Evolutionary conservation across 2,113 vertebrate species (phyloP), one percentile per base, ranked within the genome.

Genomic region (Lepus timidus): DNA sequence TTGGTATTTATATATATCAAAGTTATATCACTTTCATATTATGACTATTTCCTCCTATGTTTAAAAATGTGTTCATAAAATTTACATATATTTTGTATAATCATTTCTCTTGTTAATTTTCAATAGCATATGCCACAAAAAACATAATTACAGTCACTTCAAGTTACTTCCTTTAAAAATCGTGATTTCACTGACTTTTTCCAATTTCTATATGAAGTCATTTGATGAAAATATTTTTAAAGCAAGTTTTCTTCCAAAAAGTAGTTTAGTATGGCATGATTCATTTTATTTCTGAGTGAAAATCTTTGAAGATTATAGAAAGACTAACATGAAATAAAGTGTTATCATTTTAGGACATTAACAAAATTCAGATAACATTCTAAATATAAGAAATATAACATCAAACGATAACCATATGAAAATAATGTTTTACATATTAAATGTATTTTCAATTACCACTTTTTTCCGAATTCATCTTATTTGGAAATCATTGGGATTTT

Each of bases 61-160:
- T 33, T 75, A 55, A 94, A 90, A 91, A 33, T 6, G 0, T 68
- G 4, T 49, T 31, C 29, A 76, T 0, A 52, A 65, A 67, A 44
- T 67, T 70, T 22, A 8, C 12, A 70, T 52, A 52, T 29, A 62
- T 49, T 70, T 67, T 73, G 85, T 31, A 49, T 36, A 86, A 44
- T 78, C 19, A 86, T 85, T 92, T 90, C 6, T 95, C 7, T 74
- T 93, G 33, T 67, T 31, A 70, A 79, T 84, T 90, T 87, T 80
- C 31, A 80, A 23, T 27, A 96, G 31, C 31, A 86, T 67, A 61
- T 36, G 13, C 9, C 31, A 76, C 27, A 23, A 84, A 67, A 55
- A 83, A 31, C 13, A 27, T 85, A 51, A 51, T 74, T 74, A 93
- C 19, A 85, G 58, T 75, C 51, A 44, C 27, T 74, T 92, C 6